Base-by-base conservation (phyloP, 1,140 invertebrate genomes). In the Aphis gossypii region DNA sequence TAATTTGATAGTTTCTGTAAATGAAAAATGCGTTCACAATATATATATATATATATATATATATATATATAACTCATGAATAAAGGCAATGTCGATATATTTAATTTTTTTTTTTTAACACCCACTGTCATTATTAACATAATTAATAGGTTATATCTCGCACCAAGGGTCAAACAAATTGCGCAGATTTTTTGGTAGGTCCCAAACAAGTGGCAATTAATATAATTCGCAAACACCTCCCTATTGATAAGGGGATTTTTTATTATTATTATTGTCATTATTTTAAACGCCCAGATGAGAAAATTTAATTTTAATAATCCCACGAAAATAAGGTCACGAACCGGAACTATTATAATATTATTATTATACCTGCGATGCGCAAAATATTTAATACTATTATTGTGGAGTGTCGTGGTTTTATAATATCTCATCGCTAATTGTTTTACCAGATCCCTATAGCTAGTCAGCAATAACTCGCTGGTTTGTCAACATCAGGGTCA, bases 151-250 rank as follows among this genome's bases (percentile, higher is more conserved):
- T 54, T 83, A 82, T 93, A 84, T 92, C 51, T 92, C 30, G 25
- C n/a, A 30, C 60, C 21, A 92, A 92, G 90, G 90, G 90, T 92
- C 68, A 48, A 48, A 82, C 41, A n/a, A 44, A 83, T 51, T 76
- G 90, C 41, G n/a, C 76, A n/a, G 46, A 93, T 84, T 54, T 51
- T 41, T 82, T 83, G 91, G 48, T 93, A 41, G 48, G 48, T 93
- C 46, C 46, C 46, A 38, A 93, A 82, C 76, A 93, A 93, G 91
- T 84, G 76, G 91, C 91, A 93, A 93, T 93, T 83, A 93, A 93
- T 93, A 93, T 84, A 93, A 84, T 51, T 86, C 46, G 48, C 91
- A 11, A 84, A 93, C 82, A 14, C n/a, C 91, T 7, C 44, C 44
- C 44, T 20, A 44, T 48, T 48, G 25, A 82, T 92, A 41, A 35